A percentile compares a stretch with the other conserved stretches of the same genome.
These are phyloP conservation scores for Eristalis arbustorum DNA, from an alignment of 2,888 invertebrate species.

Conservation along the genomic window DNA sequence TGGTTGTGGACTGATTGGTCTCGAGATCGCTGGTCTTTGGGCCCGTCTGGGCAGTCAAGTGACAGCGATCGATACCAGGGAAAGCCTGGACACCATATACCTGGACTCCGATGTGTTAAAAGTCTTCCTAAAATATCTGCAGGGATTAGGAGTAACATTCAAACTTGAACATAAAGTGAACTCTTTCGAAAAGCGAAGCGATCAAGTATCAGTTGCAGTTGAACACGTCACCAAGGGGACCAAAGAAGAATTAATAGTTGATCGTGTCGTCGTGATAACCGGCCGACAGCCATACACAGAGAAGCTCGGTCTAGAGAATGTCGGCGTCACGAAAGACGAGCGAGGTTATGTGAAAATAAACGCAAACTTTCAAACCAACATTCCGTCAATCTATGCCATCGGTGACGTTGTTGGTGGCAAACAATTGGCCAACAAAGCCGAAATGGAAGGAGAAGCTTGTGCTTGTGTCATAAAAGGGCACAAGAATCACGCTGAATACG, in stretches of 20 bases:
- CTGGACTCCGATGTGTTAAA: conserved; percentile 98
- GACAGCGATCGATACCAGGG: conserved; percentile 95
- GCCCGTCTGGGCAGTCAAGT: conserved; percentile 96
- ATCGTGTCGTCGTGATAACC: conserved; percentile 95
- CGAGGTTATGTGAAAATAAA: conserved; percentile 97
- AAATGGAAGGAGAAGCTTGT: conserved; percentile 97
- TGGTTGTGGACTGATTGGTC: conserved; percentile 99
- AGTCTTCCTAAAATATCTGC: conserved; percentile 92
- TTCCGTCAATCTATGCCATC: conserved; percentile 98
- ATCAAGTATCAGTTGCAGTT: conserved; percentile 86
- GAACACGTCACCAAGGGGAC: conserved; percentile 91
- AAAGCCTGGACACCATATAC: conserved; percentile 94
- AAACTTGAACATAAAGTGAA: conserved; percentile 96
- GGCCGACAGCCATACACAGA: conserved; percentile 96
- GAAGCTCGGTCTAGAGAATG: conserved; percentile 93
- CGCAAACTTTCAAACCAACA: conserved; percentile 94
- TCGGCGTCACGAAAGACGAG: conserved; percentile 95
- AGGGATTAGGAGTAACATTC: conserved; percentile 95
- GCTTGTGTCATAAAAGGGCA: conserved; percentile 91
- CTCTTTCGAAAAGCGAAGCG: conserved; percentile 87
- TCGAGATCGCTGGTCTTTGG: conserved; percentile 98
- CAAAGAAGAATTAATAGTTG: conserved; percentile 89
- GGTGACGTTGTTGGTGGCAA: conserved; percentile 99
- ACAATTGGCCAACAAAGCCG: conserved; percentile 99
- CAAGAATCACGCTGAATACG: conserved; percentile 99